Base-by-base conservation (phyloP, 2,113 vertebrate species). In the Pipa parva region DNA sequence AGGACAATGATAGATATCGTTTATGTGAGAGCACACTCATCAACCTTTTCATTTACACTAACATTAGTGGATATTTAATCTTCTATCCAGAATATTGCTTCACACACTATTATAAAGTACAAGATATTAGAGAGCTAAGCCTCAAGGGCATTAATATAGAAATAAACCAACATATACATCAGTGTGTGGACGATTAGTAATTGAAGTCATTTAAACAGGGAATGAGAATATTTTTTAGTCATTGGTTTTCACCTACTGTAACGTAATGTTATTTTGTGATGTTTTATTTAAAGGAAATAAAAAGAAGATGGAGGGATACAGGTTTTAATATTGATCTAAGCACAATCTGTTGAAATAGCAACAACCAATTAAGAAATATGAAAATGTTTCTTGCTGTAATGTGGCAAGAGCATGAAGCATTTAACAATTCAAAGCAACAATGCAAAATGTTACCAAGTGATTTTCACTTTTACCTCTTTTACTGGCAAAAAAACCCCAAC, bases 321-420 rank as follows among this genome's bases (percentile, higher is more conserved):
- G 20, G 39, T 58, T 59, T 51, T 52, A 60, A 60, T 52, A 60
- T 21, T 42, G 57, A 69, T 59, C 36, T 57, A 67, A 48, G 25
- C 29, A 31, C 18, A 28, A 28, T 28, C 21, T 60, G 29, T 52
- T 50, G 25, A 67, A 64, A 55, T 31, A 64, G 42, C 39, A n/a
- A 42, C 17, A 42, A 42, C n/a, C 1, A 18, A 42, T 42, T 42
- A 5, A n/a, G n/a, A 11, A 42, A n/a, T n/a, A 3, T 42, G 39
- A 13, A 42, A 7, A 42, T 15, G n/a, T 42, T 42, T n/a, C n/a
- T 18, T 15, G 15, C 7, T n/a, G 39, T 13, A 18, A 11, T 57
- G 21, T 57, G 27, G 18, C 42, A 46, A 15, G 24, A 21, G 28
- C 39, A 37, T 4, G 63, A 49, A 42, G 18, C 18, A 11, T 46